These are phyloP conservation scores for Willisornis vidua DNA, from an alignment of 2,113 vertebrate genomes.

Conservation along the genomic window DNA sequence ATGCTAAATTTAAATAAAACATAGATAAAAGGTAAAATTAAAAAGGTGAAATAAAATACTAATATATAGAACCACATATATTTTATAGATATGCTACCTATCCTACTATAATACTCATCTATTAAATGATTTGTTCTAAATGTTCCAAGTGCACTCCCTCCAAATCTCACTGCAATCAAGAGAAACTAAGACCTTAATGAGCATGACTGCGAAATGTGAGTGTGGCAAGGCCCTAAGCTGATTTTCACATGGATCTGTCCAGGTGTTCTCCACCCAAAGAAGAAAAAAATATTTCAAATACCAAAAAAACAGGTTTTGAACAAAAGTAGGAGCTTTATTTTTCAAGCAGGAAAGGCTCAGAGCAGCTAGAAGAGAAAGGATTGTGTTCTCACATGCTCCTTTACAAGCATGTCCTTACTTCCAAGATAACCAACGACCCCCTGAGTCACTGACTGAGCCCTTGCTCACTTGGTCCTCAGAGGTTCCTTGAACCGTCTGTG, in stretches of 20 bases:
- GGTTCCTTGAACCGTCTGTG: too few species aligned
- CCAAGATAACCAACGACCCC: too few species aligned
- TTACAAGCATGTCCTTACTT: too few species aligned
- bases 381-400: too few species aligned
- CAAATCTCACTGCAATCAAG: neutral
- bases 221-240: neutral
- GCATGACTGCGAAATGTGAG: neutral
- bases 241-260: neutral
- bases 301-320: neutral
- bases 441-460: too few species aligned
- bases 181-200: neutral
- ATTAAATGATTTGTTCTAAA: neutral
- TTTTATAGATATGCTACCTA: neutral
- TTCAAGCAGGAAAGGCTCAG: neutral
- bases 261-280: neutral
- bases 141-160: neutral
- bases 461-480: too few species aligned
- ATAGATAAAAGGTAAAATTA: neutral
- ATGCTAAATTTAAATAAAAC: neutral
- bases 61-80: neutral
- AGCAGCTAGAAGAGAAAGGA: too few species aligned
- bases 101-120: neutral
- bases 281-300: neutral
- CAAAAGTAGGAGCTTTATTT: neutral
- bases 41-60: neutral